Evolutionary conservation across 2,888 invertebrate species (phyloP), one percentile per base, ranked within the genome.

Genomic region (Orthosia gracilis): DNA sequence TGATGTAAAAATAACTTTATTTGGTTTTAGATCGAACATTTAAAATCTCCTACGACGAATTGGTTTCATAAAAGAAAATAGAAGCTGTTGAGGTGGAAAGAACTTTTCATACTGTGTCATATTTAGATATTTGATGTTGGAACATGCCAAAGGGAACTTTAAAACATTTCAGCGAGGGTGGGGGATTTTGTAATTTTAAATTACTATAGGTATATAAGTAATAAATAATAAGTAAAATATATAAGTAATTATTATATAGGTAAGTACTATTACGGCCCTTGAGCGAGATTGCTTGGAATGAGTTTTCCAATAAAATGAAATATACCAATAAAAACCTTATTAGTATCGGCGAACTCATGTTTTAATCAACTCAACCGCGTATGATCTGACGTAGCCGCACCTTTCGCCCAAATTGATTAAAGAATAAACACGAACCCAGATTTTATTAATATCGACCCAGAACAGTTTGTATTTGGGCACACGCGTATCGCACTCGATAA

Each of bases 401-500:
- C 47, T 57, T 11, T 12, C 4, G 4, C 31, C 52, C 11, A 40
- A 64, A 59, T 73, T 71, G n/a, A 68, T 64, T 62, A 80, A 23
- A 63, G 5, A 69, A 68, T 61, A 26, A 67, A 65, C 67, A 72
- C 31, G 50, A 59, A 63, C 23, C 52, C 57, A 70, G 61, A 71
- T 76, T 80, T 75, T 45, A 71, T 71, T 62, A 82, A 80, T 75
- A 76, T 80, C 66, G 63, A 67, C 69, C 71, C 69, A 75, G 52
- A 83, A 71, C 52, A n/a, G 47, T 55, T 68, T 26, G 47, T 79
- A 72, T 68, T 67, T 69, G 52, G 45, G 64, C 67, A 61, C 67
- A 69, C 71, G 61, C 70, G 18, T 85, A 84, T 85, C 86, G 61
- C 71, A 26, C 49, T 49, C 17, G 93, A 94, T 94, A 90, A 93